phyloP scores from a whole-genome alignment of 2,888 invertebrate genomes.

The Syrphus vitripennis region DNA sequence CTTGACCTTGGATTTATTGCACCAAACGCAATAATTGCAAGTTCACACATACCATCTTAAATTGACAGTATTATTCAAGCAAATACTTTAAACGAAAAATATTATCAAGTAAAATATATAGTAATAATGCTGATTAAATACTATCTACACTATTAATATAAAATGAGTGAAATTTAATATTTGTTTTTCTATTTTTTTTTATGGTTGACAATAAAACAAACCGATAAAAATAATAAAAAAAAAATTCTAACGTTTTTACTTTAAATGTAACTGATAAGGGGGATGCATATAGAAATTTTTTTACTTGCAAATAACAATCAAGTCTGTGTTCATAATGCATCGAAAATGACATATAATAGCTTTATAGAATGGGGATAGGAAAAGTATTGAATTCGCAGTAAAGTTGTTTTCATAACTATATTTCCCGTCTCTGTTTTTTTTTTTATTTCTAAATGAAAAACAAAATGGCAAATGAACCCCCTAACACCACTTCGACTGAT shows the following conservation, averaged over 20 bases:
- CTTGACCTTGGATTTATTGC: conserved; percentile 66
- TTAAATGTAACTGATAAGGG: conserved; percentile 58
- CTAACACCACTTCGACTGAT: conserved; percentile 33
- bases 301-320: conserved; percentile 39
- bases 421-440: not conserved
- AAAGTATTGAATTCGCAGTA: conserved; percentile 37
- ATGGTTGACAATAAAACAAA: conserved; percentile 50
- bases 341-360: not conserved
- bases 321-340: conserved; percentile 9
- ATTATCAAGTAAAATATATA: conserved; percentile 20
- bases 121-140: conserved; percentile 62
- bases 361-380: not conserved
- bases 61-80: not conserved
- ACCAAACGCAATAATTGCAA: conserved; percentile 63
- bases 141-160: conserved; percentile 36
- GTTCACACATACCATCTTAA: not conserved
- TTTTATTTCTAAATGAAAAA: not conserved
- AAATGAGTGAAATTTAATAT: conserved; percentile 53
- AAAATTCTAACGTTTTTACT: not conserved
- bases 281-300: conserved; percentile 34
- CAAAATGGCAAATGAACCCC: not conserved
- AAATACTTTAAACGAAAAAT: not conserved
- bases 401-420: conserved; percentile 3
- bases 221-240: not conserved
- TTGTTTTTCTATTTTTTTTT: conserved; percentile 41